Conservation (phyloP, 37 sponge, comb jelly and placozoan genomes). For the Dysidea cf. avara region DNA sequence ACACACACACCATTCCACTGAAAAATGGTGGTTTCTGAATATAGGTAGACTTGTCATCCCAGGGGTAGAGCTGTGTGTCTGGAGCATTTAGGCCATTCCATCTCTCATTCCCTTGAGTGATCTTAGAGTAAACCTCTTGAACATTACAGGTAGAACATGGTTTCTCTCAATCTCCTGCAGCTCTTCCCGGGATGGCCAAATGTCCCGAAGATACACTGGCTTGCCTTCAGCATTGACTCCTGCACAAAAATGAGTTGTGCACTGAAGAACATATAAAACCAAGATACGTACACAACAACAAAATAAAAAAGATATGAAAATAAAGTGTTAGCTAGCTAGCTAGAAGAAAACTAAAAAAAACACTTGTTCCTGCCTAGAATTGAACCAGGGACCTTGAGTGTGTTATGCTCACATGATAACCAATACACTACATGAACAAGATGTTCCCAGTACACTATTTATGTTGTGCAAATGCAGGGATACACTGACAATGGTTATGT, state of each 20-base stretch:
- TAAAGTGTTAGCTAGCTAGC: too few species aligned
- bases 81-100: slow-evolving; percentile 81
- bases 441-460: too few species aligned
- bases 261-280: too few species aligned
- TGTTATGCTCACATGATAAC: too few species aligned
- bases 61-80: slow-evolving; percentile 79
- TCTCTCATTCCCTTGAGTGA: slow-evolving; percentile 66
- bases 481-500: too few species aligned
- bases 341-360: too few species aligned
- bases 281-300: too few species aligned
- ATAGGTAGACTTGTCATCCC: slow-evolving; percentile 84
- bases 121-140: slow-evolving; percentile 78
- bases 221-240: slow-evolving; percentile 53
- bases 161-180: slow-evolving; percentile 78
- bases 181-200: slow-evolving; percentile 87
- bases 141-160: slow-evolving; percentile 89
- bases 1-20: slow-evolving; percentile 61
- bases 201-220: slow-evolving; percentile 84
- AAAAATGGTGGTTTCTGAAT: slow-evolving; percentile 94
- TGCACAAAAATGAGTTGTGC: slow-evolving; percentile 6
- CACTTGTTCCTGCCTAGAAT: too few species aligned
- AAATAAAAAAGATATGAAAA: too few species aligned
- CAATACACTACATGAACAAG: too few species aligned
- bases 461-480: too few species aligned
- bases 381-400: too few species aligned